phyloP scores from a whole-genome alignment of 2,888 invertebrate species.

The Acrocyrtus sp. region DNA sequence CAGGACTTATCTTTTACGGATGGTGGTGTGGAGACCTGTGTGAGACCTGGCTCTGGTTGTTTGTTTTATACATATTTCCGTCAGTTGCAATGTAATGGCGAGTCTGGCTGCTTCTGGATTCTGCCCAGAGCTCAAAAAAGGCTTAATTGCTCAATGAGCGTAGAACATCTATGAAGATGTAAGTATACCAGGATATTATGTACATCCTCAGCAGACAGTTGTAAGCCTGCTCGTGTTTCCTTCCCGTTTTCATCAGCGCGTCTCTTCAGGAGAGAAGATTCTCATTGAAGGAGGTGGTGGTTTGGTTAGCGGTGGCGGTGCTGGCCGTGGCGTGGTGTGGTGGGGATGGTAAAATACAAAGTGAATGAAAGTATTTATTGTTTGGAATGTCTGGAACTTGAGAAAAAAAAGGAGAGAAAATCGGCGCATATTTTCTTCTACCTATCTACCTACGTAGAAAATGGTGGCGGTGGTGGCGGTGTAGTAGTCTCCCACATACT shows the following conservation, averaged over 20 bases:
- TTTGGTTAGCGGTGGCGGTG: no score
- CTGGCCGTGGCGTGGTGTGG: no score
- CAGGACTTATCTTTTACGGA: constrained; percentile 45
- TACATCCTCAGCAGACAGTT: no score
- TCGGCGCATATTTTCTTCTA: neutral
- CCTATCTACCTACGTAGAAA: no score
- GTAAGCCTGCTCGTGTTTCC: constrained; percentile 29
- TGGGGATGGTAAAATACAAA: no score
- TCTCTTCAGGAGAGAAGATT: no score
- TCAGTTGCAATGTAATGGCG: neutral
- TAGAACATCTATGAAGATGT: no score
- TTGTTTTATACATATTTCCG: constrained; percentile 1
- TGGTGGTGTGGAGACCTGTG: constrained; percentile 1
- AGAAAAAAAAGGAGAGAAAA: neutral
- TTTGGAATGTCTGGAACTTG: constrained; percentile 32
- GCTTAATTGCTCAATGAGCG: constrained; percentile 32
- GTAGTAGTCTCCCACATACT: no score
- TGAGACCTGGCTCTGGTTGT: constrained; percentile 6
- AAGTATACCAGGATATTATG: no score
- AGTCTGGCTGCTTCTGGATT: constrained; percentile 11
- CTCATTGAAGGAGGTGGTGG: no score
- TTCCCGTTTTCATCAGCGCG: no score
- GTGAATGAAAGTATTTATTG: constrained; percentile 24
- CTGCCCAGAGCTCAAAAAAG: neutral
- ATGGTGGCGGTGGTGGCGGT: no score